Percentiles rank a stretch among this genome's conserved stretches.
Evolutionary conservation across 2,888 invertebrate species (phyloP).

Genomic region (Pseudococcus longispinus): DNA sequence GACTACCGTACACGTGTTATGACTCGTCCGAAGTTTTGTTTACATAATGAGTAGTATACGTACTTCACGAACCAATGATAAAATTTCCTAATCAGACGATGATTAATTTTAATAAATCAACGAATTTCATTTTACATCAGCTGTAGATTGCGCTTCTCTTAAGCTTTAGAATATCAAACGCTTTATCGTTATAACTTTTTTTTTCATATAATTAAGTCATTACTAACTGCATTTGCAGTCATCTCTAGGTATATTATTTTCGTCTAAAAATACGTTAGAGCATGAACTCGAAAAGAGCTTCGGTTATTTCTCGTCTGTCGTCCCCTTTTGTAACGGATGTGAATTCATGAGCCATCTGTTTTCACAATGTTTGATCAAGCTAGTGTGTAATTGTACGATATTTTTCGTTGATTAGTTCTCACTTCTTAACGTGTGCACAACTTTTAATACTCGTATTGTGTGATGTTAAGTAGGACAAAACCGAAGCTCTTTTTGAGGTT

Average conservation of each 20-base stretch:
- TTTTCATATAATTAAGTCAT: neutral
- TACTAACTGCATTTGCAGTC: constrained; percentile 24
- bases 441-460: too few species aligned
- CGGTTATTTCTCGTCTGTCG: neutral
- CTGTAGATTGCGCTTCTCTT: neutral
- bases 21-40: neutral
- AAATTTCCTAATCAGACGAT: neutral
- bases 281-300: constrained; percentile 24
- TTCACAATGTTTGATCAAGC: neutral
- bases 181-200: constrained; percentile 26
- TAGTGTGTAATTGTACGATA: neutral
- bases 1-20: neutral
- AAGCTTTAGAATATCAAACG: constrained; percentile 17
- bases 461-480: neutral
- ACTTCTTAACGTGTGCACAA: neutral
- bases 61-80: neutral
- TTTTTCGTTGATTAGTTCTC: neutral
- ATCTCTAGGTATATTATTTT: neutral
- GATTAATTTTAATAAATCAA: neutral
- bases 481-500: constrained; percentile 30
- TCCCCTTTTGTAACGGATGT: constrained; percentile 17
- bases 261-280: constrained; percentile 31
- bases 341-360: constrained; percentile 8
- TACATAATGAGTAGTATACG: neutral
- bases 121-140: neutral